Conservation (phyloP, 2,888 invertebrate species). For the Neoascia interrupta region DNA sequence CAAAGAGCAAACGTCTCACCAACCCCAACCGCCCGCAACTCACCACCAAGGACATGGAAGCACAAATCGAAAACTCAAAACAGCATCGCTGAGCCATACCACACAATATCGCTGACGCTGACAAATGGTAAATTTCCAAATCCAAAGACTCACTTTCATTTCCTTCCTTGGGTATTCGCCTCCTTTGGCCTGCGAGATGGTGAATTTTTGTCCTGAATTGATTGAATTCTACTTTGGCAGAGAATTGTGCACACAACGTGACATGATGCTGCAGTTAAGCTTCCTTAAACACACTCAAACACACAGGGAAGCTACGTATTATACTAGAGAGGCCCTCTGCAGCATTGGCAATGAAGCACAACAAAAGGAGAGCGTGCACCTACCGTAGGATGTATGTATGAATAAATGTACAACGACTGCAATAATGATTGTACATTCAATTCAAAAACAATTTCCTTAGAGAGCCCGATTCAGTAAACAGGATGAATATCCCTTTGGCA, state of each 20-base stretch:
- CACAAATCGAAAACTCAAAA: constrained; percentile 47
- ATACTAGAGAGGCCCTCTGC: constrained; percentile 7
- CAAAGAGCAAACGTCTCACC: neutral
- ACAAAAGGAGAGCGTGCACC: constrained; percentile 41
- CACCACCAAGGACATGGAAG: constrained; percentile 20
- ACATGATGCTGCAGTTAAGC: constrained; percentile 55
- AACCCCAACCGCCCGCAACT: no score
- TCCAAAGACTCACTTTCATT: constrained; percentile 51
- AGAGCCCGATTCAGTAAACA: constrained; percentile 44
- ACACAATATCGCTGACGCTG: constrained; percentile 60
- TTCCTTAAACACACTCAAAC: constrained; percentile 29
- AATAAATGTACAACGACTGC: constrained; percentile 12
- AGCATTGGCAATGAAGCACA: constrained; percentile 50
- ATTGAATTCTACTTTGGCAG: constrained; percentile 59
- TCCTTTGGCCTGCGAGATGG: neutral
- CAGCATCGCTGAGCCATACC: constrained; percentile 49
- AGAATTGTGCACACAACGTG: constrained; percentile 38
- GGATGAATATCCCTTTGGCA: constrained; percentile 25
- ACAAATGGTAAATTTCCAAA: constrained; percentile 62
- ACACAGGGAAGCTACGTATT: neutral
- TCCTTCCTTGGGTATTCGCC: neutral
- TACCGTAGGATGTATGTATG: no score
- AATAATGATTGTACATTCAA: constrained; percentile 62
- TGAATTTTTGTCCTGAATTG: constrained; percentile 58
- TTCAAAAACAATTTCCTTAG: constrained; percentile 66